Evolutionary conservation across 2,888 invertebrate species (phyloP).

Genomic region (Cataglyphis rosenhaueri): DNA sequence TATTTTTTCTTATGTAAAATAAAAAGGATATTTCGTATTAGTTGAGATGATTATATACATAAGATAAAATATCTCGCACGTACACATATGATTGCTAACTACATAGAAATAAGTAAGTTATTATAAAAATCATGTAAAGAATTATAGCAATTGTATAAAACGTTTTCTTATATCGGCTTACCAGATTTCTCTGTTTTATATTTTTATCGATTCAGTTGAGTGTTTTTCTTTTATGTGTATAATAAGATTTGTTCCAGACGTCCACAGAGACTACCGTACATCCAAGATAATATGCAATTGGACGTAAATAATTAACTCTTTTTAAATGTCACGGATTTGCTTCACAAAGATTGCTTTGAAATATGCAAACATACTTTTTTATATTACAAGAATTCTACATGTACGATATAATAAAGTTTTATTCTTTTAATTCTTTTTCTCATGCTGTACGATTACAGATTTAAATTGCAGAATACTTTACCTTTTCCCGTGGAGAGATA

Average conservation of each 20-base stretch:
- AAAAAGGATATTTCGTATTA: not conserved
- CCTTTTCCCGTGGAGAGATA: not conserved
- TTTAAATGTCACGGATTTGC: conserved; percentile 29
- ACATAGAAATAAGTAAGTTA: not conserved
- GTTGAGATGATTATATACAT: not conserved
- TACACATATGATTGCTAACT: not conserved
- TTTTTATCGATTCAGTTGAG: conserved; percentile 10
- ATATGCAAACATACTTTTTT: not conserved
- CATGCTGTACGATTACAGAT: not conserved
- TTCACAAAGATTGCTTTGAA: conserved; percentile 30
- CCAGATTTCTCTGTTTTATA: not conserved
- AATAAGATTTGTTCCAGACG: conserved; percentile 26
- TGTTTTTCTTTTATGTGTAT: conserved; percentile 36
- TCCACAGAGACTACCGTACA: conserved; percentile 28
- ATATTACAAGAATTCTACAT: not conserved
- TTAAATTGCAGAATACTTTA: not conserved
- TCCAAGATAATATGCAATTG: conserved; percentile 30
- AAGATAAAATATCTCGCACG: not conserved
- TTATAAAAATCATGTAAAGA: not conserved
- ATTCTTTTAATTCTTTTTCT: conserved; percentile 10
- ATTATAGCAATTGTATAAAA: not conserved
- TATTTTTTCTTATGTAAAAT: not conserved
- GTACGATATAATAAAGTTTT: conserved; percentile 5
- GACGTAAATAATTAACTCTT: conserved; percentile 35
- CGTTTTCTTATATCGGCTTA: not conserved